Percentiles rank a stretch among this genome's conserved stretches.
These are phyloP conservation scores for Criorhina ranunculi DNA, from an alignment of 2,888 invertebrate genomes.

Conservation along the genomic window DNA sequence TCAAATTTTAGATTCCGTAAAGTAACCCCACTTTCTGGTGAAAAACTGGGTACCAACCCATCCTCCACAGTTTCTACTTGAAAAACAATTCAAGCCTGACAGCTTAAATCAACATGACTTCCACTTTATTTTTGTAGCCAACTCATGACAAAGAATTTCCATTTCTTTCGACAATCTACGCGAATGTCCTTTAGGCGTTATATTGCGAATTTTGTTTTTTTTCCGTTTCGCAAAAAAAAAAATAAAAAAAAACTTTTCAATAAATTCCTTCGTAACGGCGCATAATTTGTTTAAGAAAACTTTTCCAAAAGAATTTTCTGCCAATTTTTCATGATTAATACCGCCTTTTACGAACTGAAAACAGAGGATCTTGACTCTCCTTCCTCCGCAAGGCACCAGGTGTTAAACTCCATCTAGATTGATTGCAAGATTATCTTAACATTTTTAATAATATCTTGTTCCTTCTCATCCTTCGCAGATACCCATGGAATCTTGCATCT, in stretches of 20 bases:
- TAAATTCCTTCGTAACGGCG: slow-evolving; percentile 48
- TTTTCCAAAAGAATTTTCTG: slow-evolving; percentile 26
- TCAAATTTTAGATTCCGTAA: too few relatives aligned
- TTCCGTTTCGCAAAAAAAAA: slow-evolving; percentile 19
- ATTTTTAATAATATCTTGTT: slow-evolving; percentile 30
- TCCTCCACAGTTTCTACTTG: too few relatives aligned
- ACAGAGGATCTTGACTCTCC: background rate
- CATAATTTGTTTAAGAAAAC: slow-evolving; percentile 42
- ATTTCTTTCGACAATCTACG: background rate
- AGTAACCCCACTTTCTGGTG: too few relatives aligned
- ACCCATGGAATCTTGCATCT: background rate
- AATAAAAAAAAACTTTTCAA: slow-evolving; percentile 35
- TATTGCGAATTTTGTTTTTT: slow-evolving; percentile 13
- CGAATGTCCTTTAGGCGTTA: slow-evolving; percentile 16
- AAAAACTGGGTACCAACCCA: too few relatives aligned
- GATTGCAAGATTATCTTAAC: slow-evolving; percentile 60
- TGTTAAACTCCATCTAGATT: slow-evolving; percentile 58
- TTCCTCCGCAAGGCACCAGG: slow-evolving; percentile 17
- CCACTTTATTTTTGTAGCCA: too few relatives aligned
- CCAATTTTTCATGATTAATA: slow-evolving; percentile 49
- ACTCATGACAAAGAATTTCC: background rate
- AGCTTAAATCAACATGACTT: too few relatives aligned
- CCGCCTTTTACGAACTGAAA: slow-evolving; percentile 15
- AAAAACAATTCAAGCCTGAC: too few relatives aligned
- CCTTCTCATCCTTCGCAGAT: background rate